Evolutionary conservation across 2,113 vertebrate species (phyloP), one percentile per base, ranked within the genome.

Genomic region (Dendrocopos noguchii): DNA sequence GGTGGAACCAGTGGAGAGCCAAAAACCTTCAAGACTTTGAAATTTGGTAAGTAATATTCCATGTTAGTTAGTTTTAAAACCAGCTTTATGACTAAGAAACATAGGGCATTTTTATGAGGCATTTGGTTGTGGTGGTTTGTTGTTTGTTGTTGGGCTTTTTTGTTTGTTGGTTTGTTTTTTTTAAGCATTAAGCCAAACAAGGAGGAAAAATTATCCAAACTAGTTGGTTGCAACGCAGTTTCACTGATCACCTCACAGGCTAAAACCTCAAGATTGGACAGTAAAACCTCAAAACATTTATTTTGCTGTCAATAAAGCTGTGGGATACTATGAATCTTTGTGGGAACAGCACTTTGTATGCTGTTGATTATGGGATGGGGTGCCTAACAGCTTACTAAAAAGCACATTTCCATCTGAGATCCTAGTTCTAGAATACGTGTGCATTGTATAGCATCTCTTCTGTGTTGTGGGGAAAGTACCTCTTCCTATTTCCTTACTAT

Each of bases 21-120:
- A 6, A 94, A 91, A 55, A 66, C 67, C 28, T 99, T 99, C 89
- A 97, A 56, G 67, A 99, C 98, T n/a, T 94, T 92, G 27, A 96
- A 84, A 80, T 31, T 98, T 36, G 96, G 99, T 99, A 96, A 98
- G 98, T 98, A 88, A 67, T 50, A 59, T 59, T 31, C 59, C 22
- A 42, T 4, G 10, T 71, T 88, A 66, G 3, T 50, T 74, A 46
- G 4, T 85, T 91, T 63, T 31, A 4, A 82, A 67, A 70, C 18
- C 15, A n/a, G 9, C 2, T 63, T 81, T 57, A 7, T 25, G 20
- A 57, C 4, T 88, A 31, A 84, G n/a, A 74, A 64, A 59, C 78
- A 8, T 1, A 21, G 7, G 9, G 4, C 5, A 5, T 46, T 67
- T 46, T 52, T 47, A 6, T 29, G 34, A 47, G 39, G 16, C 7